Percentiles rank a stretch among this genome's conserved stretches.
These are phyloP conservation scores for Scaptomyza graminum DNA, from an alignment of 1,140 invertebrate species.

Conservation along the genomic window DNA sequence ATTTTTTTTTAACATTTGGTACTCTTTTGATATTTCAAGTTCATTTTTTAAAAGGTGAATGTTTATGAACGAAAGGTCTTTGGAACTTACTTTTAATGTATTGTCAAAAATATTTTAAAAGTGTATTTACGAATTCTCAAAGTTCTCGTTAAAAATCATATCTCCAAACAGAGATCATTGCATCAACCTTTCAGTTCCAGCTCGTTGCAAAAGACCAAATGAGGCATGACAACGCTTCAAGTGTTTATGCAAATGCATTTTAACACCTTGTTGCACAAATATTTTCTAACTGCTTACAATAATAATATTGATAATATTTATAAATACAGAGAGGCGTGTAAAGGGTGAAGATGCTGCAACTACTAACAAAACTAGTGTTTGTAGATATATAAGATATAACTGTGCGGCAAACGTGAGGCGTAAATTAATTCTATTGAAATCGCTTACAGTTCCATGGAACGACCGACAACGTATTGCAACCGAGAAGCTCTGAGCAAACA, in stretches of 20 bases:
- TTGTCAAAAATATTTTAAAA: not conserved
- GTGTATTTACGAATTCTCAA: no score
- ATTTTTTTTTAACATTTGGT: conserved; percentile 28
- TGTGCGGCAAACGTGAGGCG: conserved; percentile 74
- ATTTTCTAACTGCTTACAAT: conserved; percentile 76
- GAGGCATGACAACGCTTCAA: conserved; percentile 73
- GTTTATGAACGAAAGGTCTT: no score
- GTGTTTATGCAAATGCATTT: conserved; percentile 83
- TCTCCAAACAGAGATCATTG: not conserved
- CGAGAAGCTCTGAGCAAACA: conserved; percentile 34
- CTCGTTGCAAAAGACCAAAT: conserved; percentile 42
- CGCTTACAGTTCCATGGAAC: conserved; percentile 78
- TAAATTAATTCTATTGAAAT: conserved; percentile 84
- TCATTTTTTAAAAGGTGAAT: no score
- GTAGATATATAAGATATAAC: conserved; percentile 15
- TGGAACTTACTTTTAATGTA: not conserved
- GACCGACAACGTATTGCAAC: conserved; percentile 32
- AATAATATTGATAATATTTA: conserved; percentile 79
- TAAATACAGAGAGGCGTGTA: conserved; percentile 48
- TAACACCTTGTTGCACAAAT: conserved; percentile 79
- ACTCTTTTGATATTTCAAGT: conserved; percentile 10
- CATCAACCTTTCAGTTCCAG: not conserved
- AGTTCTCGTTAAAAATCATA: no score
- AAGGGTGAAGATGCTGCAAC: conserved; percentile 3
- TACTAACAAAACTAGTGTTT: not conserved